Conservation (phyloP, 2,797 vertebrate species). For the Sebastes jordani region DNA sequence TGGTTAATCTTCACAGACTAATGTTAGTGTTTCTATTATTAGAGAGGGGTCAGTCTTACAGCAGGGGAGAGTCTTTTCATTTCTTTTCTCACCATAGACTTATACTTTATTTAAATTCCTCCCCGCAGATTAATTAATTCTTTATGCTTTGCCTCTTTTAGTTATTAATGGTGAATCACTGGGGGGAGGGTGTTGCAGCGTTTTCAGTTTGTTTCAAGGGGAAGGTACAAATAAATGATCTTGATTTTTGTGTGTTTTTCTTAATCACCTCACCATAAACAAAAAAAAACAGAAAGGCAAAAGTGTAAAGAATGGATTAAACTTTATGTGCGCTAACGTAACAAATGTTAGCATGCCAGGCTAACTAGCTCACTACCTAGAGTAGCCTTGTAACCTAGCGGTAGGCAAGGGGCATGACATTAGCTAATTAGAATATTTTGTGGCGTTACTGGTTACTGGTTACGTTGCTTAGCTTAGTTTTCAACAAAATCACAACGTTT, state of each 20-base stretch:
- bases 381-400: neutral
- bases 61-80: neutral
- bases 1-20: slow-evolving; percentile 57
- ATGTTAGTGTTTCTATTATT: slow-evolving; percentile 70
- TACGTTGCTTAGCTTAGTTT: neutral
- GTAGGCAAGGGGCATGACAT: no score
- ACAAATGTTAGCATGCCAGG: neutral
- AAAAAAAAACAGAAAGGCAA: neutral
- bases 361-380: neutral
- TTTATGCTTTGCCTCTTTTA: neutral
- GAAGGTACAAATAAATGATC: neutral
- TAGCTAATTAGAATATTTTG: neutral
- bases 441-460: neutral
- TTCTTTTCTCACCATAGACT: neutral
- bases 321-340: neutral
- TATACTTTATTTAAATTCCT: neutral
- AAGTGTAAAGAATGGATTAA: neutral
- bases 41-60: neutral
- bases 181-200: neutral
- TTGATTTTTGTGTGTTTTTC: neutral
- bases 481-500: neutral
- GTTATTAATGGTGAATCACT: neutral
- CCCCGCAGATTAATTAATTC: neutral
- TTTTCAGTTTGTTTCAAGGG: neutral
- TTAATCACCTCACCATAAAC: neutral